Conservation (phyloP, 2,888 invertebrate species). For the Balanococcus diminutus region DNA sequence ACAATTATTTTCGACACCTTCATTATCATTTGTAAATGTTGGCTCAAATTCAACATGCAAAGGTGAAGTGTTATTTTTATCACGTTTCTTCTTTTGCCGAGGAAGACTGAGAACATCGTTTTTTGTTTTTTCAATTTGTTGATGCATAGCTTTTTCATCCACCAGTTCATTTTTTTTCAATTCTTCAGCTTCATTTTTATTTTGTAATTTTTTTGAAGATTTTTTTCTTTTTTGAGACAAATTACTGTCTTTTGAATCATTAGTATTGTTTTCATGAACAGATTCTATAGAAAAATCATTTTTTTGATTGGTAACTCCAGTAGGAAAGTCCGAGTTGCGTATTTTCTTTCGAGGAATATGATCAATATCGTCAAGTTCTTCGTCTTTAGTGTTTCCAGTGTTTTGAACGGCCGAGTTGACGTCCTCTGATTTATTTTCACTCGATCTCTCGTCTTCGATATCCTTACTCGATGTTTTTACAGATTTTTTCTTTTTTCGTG, state of each 20-base stretch:
- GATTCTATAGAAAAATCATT: not conserved
- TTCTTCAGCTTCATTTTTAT: not conserved
- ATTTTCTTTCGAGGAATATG: not conserved
- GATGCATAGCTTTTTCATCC: not conserved
- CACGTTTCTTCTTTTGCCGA: not conserved
- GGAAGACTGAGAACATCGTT: not conserved
- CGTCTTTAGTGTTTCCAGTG: no score
- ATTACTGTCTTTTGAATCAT: no score
- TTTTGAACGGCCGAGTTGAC: no score
- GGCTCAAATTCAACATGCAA: not conserved
- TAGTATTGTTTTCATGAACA: not conserved
- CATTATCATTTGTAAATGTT: not conserved
- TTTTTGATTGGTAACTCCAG: not conserved
- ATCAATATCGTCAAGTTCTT: not conserved
- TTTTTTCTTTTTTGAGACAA: not conserved
- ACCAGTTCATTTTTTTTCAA: not conserved
- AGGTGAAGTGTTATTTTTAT: not conserved
- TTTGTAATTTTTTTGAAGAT: not conserved
- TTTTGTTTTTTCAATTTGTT: not conserved
- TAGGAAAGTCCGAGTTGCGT: not conserved
- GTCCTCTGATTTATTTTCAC: no score
- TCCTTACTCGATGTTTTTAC: no score
- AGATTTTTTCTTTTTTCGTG: no score
- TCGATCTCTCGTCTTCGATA: no score
- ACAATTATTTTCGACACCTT: not conserved